Percentiles rank a stretch among this genome's conserved stretches.
Evolutionary conservation across 2,888 invertebrate genomes (phyloP).

Genomic region (Erynnis tages): DNA sequence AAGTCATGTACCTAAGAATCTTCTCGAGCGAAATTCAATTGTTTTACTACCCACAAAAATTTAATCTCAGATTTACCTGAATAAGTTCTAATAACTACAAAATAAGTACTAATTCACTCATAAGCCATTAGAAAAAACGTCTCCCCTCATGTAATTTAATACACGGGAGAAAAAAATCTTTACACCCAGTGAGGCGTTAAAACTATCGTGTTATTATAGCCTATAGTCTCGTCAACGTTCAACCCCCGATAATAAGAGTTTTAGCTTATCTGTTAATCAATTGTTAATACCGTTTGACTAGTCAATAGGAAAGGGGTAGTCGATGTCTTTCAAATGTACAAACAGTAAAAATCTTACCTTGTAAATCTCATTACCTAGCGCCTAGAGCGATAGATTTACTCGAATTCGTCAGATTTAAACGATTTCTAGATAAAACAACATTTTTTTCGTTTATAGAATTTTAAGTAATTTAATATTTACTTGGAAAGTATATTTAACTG

Average conservation of each 20-base stretch:
- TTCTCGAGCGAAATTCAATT: too few species aligned
- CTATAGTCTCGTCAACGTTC: conserved; percentile 16
- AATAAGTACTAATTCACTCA: not conserved
- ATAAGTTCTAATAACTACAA: not conserved
- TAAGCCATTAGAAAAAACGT: conserved; percentile 20
- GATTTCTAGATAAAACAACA: too few species aligned
- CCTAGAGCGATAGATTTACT: too few species aligned
- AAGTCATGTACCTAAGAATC: too few species aligned
- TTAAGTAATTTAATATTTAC: too few species aligned
- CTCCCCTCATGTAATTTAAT: conserved; percentile 8
- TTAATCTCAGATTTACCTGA: too few species aligned
- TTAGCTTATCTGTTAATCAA: conserved; percentile 14
- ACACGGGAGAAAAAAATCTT: not conserved
- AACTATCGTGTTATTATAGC: conserved; percentile 11
- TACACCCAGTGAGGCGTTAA: conserved; percentile 12
- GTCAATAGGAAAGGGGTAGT: conserved; percentile 3
- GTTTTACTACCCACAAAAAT: too few species aligned
- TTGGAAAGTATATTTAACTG: too few species aligned
- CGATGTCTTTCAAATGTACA: not conserved
- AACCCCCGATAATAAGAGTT: conserved; percentile 18
- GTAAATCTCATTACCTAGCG: too few species aligned
- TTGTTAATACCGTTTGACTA: conserved; percentile 19
- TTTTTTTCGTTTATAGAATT: too few species aligned
- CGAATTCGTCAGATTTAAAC: too few species aligned
- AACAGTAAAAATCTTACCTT: too few species aligned